Percentiles rank a stretch among this genome's conserved stretches.
Conservation (phyloP, 37 sponge, comb jelly and placozoan genomes). For the Hexactinellida sp. region DNA sequence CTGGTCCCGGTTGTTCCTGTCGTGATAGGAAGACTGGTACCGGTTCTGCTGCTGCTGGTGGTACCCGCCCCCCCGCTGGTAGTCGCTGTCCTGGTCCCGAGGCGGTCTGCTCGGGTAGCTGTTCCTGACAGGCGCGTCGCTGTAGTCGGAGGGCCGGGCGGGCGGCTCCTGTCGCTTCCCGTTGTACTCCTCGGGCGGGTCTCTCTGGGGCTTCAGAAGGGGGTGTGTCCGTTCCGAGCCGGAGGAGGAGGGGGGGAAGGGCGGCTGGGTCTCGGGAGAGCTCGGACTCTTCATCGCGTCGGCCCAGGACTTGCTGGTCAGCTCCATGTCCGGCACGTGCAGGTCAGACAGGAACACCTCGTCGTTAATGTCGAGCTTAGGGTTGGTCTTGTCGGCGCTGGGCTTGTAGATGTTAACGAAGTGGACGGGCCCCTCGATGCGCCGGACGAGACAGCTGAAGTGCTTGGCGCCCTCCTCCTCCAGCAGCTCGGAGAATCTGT, state of each 20-base stretch:
- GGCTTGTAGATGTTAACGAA: neutral
- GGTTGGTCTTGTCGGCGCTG: neutral
- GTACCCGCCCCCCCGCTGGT: neutral
- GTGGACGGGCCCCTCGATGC: neutral
- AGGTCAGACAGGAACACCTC: neutral
- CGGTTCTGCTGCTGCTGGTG: neutral
- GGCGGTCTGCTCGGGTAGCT: neutral
- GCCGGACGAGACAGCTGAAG: neutral
- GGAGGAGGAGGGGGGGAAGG: neutral
- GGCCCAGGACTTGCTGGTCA: neutral
- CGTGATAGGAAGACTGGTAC: neutral
- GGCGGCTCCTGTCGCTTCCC: neutral
- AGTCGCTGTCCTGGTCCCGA: neutral
- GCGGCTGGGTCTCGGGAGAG: neutral
- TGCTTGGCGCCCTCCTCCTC: neutral
- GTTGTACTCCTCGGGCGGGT: neutral
- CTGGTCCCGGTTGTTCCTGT: neutral
- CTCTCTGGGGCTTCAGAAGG: neutral
- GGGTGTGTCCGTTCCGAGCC: neutral
- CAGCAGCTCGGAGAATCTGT: neutral
- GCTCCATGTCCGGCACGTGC: neutral
- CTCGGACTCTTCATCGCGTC: constrained; percentile 1
- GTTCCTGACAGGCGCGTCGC: neutral
- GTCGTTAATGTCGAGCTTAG: neutral
- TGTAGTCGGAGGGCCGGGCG: neutral